Evolutionary conservation across 2,888 invertebrate species (phyloP), one percentile per base, ranked within the genome.

Genomic region (Plemyria rubiginata): DNA sequence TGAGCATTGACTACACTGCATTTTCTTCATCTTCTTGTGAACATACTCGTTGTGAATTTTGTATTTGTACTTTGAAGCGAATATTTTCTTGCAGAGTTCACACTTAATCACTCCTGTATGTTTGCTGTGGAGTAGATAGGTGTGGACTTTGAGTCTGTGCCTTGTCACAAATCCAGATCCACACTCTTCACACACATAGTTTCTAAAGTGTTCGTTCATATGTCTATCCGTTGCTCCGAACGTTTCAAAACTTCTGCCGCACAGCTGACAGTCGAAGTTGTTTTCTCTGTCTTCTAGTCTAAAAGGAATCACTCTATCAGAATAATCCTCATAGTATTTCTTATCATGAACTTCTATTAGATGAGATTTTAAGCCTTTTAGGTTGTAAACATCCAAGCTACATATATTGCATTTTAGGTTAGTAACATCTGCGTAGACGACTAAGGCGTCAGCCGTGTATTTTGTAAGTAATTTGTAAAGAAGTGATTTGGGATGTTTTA

Each of bases 191-290:
- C 90, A 91, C 0, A 90, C 84, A 22, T 86, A 88, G 15, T 90
- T 90, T 29, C 88, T 82, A 60, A 80, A 92, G 64, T 92, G 91
- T 0, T 84, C 81, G 5, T 91, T 91, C 92, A 92, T 92, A 62
- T 92, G 91, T 0, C 88, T 58, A 36, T 91, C 91, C 0, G 90
- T 86, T 0, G 91, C 83, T 0, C 90, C 90, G 54, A 90, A 91
- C 0, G 90, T 90, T 61, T 90, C 90, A 41, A 87, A 91, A 8
- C 69, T 81, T 15, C 85, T 85, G 0, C 83, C 85, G 7, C 91
- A 91, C 0, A 87, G 65, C 54, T 80, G 78, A 53, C 83, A 83
- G 0, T 73, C 65, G 12, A 75, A 78, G 2, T 65, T 67, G 4
- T 70, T 71, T 3, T 61, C 63, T 3, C 38, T 69, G 11, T 65